Evolutionary conservation across 2,888 invertebrate species (phyloP).

Genomic region (Apeira syringaria): DNA sequence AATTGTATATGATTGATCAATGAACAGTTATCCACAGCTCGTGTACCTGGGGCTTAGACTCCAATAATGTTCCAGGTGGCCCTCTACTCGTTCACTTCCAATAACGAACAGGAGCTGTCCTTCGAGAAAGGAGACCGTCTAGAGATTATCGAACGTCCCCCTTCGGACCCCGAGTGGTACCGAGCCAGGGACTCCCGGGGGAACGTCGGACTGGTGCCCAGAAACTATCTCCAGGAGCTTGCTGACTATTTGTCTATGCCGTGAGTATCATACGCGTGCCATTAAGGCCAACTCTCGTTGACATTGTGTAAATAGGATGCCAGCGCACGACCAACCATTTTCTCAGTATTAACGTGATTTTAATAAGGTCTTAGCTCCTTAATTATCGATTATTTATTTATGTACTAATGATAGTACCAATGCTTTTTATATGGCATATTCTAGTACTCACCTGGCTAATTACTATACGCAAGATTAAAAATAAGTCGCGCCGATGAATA

Average conservation of each 20-base stretch:
- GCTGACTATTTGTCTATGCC: slow-evolving; percentile 89
- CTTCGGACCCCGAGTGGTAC: slow-evolving; percentile 99
- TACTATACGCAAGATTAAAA: too few relatives aligned
- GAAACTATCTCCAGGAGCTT: slow-evolving; percentile 96
- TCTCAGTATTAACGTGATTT: too few relatives aligned
- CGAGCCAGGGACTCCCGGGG: slow-evolving; percentile 97
- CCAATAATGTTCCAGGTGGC: slow-evolving; percentile 84
- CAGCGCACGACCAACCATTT: too few relatives aligned
- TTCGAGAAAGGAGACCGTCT: slow-evolving; percentile 98
- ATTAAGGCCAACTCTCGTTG: too few relatives aligned
- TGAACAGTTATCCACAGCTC: slow-evolving; percentile 2
- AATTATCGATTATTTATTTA: too few relatives aligned
- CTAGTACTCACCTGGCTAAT: too few relatives aligned
- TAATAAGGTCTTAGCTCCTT: too few relatives aligned
- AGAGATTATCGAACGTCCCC: slow-evolving; percentile 97
- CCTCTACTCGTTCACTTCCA: slow-evolving; percentile 96
- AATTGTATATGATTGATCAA: neutral
- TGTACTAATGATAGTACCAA: too few relatives aligned
- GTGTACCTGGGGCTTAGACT: slow-evolving; percentile 12
- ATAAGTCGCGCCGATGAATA: too few relatives aligned
- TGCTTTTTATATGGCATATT: too few relatives aligned
- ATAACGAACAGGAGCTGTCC: slow-evolving; percentile 97
- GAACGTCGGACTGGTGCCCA: slow-evolving; percentile 96
- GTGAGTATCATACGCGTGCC: slow-evolving; percentile 23
- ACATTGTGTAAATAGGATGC: too few relatives aligned